Conservation (phyloP, 1,140 invertebrate genomes). For the Pararge aegeria region DNA sequence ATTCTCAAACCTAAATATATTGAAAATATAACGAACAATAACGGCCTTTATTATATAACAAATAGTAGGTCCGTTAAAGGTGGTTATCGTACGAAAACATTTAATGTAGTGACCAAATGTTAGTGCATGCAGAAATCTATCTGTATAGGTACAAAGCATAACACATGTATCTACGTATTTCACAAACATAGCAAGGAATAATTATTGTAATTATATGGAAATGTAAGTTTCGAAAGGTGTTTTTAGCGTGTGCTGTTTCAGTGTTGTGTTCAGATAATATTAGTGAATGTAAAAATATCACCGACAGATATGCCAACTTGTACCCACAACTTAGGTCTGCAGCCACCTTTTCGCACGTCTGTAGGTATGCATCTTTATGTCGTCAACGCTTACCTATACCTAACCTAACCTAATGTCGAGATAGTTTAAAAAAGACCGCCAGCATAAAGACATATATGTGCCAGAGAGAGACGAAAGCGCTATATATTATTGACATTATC, state of each 20-base stretch:
- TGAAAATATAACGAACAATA: neutral
- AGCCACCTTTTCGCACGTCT: neutral
- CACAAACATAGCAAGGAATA: constrained; percentile 15
- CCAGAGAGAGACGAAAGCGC: too few relatives aligned
- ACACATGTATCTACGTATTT: constrained; percentile 1
- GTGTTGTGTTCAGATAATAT: constrained; percentile 20
- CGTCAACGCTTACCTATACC: neutral
- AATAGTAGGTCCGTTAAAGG: neutral
- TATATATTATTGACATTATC: too few relatives aligned
- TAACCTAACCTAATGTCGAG: too few relatives aligned
- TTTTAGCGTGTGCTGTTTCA: constrained; percentile 19
- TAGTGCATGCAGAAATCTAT: neutral
- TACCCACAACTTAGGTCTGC: too few relatives aligned
- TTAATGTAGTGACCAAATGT: neutral
- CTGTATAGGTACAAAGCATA: neutral
- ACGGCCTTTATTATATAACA: neutral
- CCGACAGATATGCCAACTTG: neutral
- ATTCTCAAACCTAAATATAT: neutral
- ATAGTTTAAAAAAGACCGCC: too few relatives aligned
- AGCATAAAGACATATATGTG: too few relatives aligned
- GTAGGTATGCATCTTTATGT: neutral
- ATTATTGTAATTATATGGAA: neutral
- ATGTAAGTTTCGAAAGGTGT: constrained; percentile 18
- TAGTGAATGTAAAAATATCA: constrained; percentile 40
- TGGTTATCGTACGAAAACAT: neutral